These are phyloP conservation scores for Tiliacea citrago DNA, from an alignment of 2,888 invertebrate species.

Conservation along the genomic window DNA sequence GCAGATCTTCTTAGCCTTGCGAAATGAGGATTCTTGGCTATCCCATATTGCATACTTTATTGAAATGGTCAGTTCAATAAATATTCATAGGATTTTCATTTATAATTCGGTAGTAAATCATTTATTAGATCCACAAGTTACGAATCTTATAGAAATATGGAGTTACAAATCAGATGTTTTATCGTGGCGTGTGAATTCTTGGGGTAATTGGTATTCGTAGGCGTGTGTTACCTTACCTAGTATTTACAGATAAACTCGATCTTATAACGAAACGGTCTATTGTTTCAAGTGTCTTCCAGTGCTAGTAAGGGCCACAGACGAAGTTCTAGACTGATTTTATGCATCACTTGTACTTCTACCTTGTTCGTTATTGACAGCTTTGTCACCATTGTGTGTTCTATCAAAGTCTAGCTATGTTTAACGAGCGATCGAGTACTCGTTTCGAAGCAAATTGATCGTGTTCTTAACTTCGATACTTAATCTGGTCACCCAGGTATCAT, in stretches of 20 bases:
- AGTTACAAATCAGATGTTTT: conserved; percentile 19
- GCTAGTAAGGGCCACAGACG: conserved; percentile 12
- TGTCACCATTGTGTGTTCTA: conserved; percentile 19
- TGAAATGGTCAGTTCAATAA: conserved; percentile 55
- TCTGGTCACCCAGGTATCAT: conserved; percentile 49
- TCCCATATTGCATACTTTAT: conserved; percentile 49
- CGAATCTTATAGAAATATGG: conserved; percentile 35
- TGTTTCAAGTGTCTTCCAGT: conserved; percentile 32
- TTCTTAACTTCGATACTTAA: conserved; percentile 33
- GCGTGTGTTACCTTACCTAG: conserved; percentile 15
- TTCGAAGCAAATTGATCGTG: conserved; percentile 41
- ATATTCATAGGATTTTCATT: conserved; percentile 54
- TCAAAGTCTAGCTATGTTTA: conserved; percentile 41
- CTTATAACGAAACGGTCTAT: conserved; percentile 30
- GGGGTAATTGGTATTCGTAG: conserved; percentile 27
- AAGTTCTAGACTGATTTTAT: conserved; percentile 12
- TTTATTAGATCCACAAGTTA: conserved; percentile 18
- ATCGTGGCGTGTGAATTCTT: conserved; percentile 37
- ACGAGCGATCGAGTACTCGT: conserved; percentile 32
- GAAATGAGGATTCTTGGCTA: conserved; percentile 54
- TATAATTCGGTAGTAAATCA: conserved; percentile 42
- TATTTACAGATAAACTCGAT: conserved; percentile 7
- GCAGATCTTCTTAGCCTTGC: conserved; percentile 56
- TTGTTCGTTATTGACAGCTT: conserved; percentile 16
- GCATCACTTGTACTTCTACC: conserved; percentile 2